Evolutionary conservation across 1,140 invertebrate species (phyloP).

Genomic region (Vollenhovia emeryi): DNA sequence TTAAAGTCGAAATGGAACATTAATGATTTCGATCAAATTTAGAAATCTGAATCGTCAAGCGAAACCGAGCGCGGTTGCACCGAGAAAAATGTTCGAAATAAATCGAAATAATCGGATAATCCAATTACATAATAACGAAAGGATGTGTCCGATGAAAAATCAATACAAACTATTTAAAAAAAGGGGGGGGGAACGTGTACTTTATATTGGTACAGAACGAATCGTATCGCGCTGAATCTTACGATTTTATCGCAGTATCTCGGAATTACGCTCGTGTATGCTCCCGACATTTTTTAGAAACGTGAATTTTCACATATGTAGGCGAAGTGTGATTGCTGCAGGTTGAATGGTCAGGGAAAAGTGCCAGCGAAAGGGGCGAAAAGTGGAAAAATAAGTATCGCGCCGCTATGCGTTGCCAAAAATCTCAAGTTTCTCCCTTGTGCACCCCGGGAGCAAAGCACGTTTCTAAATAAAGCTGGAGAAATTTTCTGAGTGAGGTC

Average conservation of each 20-base stretch:
- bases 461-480: slow-evolving; percentile 58
- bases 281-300: slow-evolving; percentile 38
- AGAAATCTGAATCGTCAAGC: not conserved
- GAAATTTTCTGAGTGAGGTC: slow-evolving; percentile 10
- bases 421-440: slow-evolving; percentile 68
- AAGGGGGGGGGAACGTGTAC: not conserved
- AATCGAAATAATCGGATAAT: too few relatives aligned
- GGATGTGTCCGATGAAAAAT: too few relatives aligned
- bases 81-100: too few relatives aligned
- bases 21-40: not conserved
- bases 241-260: not conserved
- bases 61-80: too few relatives aligned
- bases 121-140: too few relatives aligned
- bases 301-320: slow-evolving; percentile 44
- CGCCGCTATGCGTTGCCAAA: slow-evolving; percentile 62
- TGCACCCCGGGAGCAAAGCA: not conserved
- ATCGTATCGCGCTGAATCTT: not conserved
- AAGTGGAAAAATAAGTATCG: slow-evolving; percentile 67
- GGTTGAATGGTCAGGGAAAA: slow-evolving; percentile 69
- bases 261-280: slow-evolving; percentile 37
- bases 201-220: not conserved
- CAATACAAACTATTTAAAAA: not conserved
- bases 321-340: slow-evolving; percentile 37
- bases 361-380: slow-evolving; percentile 65
- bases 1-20: not conserved